These are phyloP conservation scores for Drosophila setosimentum DNA, from an alignment of 2,888 invertebrate species.

Conservation along the genomic window DNA sequence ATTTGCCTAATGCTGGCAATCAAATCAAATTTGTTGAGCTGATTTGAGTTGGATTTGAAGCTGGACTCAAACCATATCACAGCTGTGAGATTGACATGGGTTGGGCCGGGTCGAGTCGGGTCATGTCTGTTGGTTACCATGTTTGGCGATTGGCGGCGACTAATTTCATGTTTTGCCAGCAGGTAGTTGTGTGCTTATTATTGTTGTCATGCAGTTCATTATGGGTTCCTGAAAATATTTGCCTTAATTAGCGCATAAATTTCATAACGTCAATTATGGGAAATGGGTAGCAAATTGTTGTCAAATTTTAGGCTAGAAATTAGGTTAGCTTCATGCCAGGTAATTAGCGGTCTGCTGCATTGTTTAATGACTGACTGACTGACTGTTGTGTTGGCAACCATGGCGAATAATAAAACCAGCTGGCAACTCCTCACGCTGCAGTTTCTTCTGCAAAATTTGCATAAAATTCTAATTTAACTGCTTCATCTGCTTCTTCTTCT, in stretches of 20 bases:
- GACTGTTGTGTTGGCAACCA: conserved; percentile 6
- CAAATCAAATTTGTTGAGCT: neutral
- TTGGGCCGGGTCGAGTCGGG: neutral
- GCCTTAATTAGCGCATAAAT: conserved; percentile 57
- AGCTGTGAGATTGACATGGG: neutral
- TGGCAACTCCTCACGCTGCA: conserved; percentile 24
- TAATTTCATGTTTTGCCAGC: conserved; percentile 51
- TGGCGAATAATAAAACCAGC: neutral
- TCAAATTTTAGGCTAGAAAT: conserved; percentile 38
- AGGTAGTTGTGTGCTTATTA: conserved; percentile 11
- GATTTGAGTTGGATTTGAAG: neutral
- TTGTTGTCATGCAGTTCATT: conserved; percentile 35
- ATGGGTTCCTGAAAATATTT: conserved; percentile 39
- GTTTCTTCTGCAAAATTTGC: conserved; percentile 71
- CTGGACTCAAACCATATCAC: neutral
- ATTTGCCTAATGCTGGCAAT: conserved; percentile 27
- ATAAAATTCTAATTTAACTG: conserved; percentile 84
- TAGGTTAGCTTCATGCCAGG: conserved; percentile 35
- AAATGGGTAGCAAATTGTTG: conserved; percentile 15
- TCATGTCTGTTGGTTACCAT: neutral
- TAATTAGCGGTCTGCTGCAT: conserved; percentile 28
- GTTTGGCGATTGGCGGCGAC: conserved; percentile 36
- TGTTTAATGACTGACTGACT: neutral
- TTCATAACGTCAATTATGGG: neutral
- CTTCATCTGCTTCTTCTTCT: conserved; percentile 38